Evolutionary conservation across 2,113 vertebrate genomes (phyloP), one percentile per base, ranked within the genome.

Genomic region (Colius striatus): DNA sequence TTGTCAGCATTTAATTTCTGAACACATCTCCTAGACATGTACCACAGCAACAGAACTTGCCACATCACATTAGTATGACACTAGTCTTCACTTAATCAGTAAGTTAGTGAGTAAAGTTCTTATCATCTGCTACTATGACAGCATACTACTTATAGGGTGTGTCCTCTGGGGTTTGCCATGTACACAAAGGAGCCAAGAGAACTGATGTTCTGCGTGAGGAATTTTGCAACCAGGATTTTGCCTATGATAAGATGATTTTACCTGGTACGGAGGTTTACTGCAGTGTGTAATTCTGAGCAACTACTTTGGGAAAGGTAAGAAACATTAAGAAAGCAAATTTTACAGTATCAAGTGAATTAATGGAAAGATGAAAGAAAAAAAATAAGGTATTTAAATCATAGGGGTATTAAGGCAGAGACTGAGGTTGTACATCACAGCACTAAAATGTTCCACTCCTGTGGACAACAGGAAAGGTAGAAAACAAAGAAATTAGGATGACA

Each of bases 91-190:
- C 48, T 75, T 83, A 76, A 58, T 41, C 25, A 43, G 61, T 81
- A 87, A 50, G 53, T 66, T 54, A 43, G 41, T 41, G 68, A 90
- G 34, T 43, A 54, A 71, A 84, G 22, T 50, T 77, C 55, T 65
- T 77, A 12, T 60, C 57, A 50, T 45, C 61, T 71, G 19, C 43
- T 71, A 18, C 13, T 29, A 81, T 3, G 19, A 62, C 62, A 84
- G n/a, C 30, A 14, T 19, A 17, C 27, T 62, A 11, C 34, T 68
- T 66, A 57, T 13, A 0, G 0, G 36, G 43, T 65, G n/a, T 16
- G 30, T 84, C 47, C 60, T 93, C n/a, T 71, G 79, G 50, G 66
- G 83, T 83, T 80, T 85, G 58, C 50, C 58, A 19, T 3, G 2
- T 63, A 84, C 74, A 67, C 5, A 0, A 32, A 7, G 13, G 18